phyloP scores from a whole-genome alignment of 2,888 invertebrate species.

The Tuberolachnus salignus region DNA sequence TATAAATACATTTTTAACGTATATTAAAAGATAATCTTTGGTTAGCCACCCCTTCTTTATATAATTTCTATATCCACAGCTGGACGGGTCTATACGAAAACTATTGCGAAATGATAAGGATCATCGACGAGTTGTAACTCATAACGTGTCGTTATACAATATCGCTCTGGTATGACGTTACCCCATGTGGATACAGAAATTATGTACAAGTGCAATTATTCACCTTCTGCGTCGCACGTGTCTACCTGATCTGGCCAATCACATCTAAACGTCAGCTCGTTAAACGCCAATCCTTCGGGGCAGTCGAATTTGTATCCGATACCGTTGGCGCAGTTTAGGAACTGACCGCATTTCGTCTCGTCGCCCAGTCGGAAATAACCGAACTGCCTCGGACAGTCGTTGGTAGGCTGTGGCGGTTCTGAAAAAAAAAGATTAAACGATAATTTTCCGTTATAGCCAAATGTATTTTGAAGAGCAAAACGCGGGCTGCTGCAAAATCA shows the following conservation, averaged over 20 bases:
- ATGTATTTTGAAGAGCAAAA: no score
- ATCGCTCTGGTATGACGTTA: no score
- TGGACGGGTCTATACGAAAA: no score
- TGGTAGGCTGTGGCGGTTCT: constrained; percentile 76
- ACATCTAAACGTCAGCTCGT: constrained; percentile 74
- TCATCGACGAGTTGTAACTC: no score
- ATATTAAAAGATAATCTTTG: no score
- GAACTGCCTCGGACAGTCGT: constrained; percentile 82
- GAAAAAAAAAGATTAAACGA: constrained; percentile 58
- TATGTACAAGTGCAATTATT: neutral
- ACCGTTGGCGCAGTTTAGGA: constrained; percentile 83
- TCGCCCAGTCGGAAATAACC: constrained; percentile 79
- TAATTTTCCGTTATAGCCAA: neutral
- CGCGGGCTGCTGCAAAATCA: no score
- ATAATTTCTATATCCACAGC: no score
- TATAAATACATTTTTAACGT: no score
- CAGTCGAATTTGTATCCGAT: constrained; percentile 74
- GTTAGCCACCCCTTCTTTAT: no score
- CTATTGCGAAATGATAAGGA: no score
- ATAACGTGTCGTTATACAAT: no score
- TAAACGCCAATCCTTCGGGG: constrained; percentile 83
- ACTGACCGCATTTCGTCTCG: constrained; percentile 73
- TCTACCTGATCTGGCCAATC: constrained; percentile 87
- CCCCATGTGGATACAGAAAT: no score
- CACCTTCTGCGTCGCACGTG: constrained; percentile 82